A percentile compares a stretch with the other conserved stretches of the same genome.
Conservation (phyloP, 2,888 invertebrate genomes). For the Tethea ocularis region DNA sequence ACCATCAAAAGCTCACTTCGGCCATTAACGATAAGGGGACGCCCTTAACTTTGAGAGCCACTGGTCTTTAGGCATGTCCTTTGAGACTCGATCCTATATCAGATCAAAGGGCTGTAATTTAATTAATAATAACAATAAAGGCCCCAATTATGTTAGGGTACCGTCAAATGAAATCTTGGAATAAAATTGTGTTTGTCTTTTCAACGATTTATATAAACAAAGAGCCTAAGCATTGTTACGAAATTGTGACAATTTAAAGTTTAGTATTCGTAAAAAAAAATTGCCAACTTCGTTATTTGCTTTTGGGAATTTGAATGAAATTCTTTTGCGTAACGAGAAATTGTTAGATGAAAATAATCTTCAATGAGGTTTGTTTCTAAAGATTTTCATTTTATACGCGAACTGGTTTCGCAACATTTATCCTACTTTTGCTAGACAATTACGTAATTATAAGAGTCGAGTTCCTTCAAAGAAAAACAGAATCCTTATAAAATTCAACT, state of each 20-base stretch:
- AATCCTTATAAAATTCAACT: no score
- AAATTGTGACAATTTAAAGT: background rate
- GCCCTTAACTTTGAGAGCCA: background rate
- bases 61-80: slow-evolving; percentile 16
- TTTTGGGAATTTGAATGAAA: background rate
- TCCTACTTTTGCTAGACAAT: background rate
- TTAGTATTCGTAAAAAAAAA: background rate
- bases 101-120: slow-evolving; percentile 27
- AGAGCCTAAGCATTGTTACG: background rate
- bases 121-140: slow-evolving; percentile 14
- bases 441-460: background rate
- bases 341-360: background rate
- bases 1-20: background rate
- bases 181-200: background rate
- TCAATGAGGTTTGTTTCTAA: slow-evolving; percentile 2
- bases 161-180: background rate
- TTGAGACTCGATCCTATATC: slow-evolving; percentile 23
- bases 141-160: slow-evolving; percentile 8
- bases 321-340: background rate
- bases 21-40: background rate
- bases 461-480: no score
- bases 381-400: background rate
- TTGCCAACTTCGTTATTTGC: background rate
- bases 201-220: background rate
- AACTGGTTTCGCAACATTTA: background rate